Evolutionary conservation across 2,797 vertebrate species (phyloP), one percentile per base, ranked within the genome.

Genomic region (Sebastes itinus): DNA sequence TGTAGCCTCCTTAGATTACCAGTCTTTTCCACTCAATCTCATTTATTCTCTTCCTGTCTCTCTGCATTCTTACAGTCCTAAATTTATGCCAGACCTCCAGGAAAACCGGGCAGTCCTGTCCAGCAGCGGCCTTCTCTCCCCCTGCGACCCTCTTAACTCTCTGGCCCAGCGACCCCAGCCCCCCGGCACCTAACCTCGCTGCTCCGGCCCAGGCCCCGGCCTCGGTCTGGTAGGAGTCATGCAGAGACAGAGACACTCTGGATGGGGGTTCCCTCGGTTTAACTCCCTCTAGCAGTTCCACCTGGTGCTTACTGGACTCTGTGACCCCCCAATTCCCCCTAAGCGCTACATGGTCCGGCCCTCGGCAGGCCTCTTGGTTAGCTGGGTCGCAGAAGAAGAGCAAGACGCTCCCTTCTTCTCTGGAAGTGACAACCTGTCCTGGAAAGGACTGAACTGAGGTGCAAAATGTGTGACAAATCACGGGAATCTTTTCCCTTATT

Each of bases 111-210:
- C 95, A 82, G 72, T 86, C 86, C 95, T 95, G 90, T 95, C 95
- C 96, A 95, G 94, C 91, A 79, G 84, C 42, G 81, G 65, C 86
- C 88, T 80, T 73, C 88, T 91, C 82, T 95, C 96, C 78, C 96
- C 96, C 82, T 96, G 96, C 89, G 95, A 97, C 91, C 97, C 97
- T 84, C 95, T 96, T 94, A 97, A 92, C 94, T 96, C 96, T 95
- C 96, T 97, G 93, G 91, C 96, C 91, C 96, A 95, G 86, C 96
- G 94, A 61, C 92, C 95, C 90, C 95, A 95, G 66, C 93, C 95
- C 85, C 96, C 96, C 64, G 92, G 93, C 78, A 95, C 95, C 87
- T 97, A 96, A 91, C 88, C 93, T 22, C 1, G 4, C 79, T 2
- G 60, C 46, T 59, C 78, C 71, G 64, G 61, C 68, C 58, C 65